Evolutionary conservation across 2,797 vertebrate genomes (phyloP).

Genomic region (Avahi laniger): DNA sequence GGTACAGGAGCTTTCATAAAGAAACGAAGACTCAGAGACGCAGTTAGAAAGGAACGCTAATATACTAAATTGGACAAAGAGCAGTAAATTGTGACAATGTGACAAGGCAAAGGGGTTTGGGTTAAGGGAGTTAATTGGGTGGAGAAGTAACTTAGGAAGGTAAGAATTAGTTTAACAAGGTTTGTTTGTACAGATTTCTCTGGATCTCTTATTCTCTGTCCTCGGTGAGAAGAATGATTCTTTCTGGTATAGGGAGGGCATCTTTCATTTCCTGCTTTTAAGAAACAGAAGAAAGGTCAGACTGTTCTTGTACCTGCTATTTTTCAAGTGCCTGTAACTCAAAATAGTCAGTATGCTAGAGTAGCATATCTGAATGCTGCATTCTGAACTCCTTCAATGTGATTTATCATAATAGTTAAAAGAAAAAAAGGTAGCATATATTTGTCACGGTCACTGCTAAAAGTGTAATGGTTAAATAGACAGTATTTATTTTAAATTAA

Average conservation of each 20-base stretch:
- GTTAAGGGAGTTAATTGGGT: neutral
- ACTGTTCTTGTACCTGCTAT: neutral
- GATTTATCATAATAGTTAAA: neutral
- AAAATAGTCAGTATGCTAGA: neutral
- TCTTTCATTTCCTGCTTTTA: neutral
- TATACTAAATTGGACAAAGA: neutral
- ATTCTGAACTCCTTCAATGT: neutral
- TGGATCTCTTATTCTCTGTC: neutral
- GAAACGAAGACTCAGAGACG: neutral
- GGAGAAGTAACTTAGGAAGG: neutral
- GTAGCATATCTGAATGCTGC: neutral
- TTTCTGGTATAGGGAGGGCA: neutral
- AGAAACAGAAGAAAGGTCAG: neutral
- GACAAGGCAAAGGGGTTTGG: neutral
- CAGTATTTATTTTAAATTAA: neutral
- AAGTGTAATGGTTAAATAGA: neutral
- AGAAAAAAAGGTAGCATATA: neutral
- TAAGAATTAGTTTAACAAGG: neutral
- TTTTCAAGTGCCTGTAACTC: neutral
- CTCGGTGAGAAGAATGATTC: neutral
- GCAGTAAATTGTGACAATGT: neutral
- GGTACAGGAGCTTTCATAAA: neutral
- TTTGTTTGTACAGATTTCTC: neutral
- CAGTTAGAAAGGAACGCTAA: neutral
- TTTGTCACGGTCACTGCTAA: neutral